phyloP scores from a whole-genome alignment of 1,140 invertebrate genomes.

The Brachionus manjavacas region DNA sequence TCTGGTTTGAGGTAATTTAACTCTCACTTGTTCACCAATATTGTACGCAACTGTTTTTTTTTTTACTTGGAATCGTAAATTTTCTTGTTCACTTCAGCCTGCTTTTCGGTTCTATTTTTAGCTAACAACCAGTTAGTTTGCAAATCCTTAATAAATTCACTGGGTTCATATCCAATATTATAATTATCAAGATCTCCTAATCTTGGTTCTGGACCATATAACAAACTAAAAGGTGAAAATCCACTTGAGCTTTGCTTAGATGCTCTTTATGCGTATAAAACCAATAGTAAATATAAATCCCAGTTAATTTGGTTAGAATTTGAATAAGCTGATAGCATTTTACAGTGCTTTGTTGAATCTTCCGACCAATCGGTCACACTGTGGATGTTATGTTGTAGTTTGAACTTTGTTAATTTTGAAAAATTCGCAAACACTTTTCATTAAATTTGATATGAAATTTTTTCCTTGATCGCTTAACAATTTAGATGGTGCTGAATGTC shows the following conservation, averaged over 20 bases:
- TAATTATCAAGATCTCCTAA: background rate
- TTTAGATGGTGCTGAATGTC: background rate
- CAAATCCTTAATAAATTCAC: background rate
- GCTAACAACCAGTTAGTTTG: background rate
- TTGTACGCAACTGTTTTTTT: background rate
- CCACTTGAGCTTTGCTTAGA: conserved; percentile 45
- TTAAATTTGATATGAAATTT: conserved; percentile 45
- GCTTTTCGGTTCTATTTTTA: background rate
- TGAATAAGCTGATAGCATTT: conserved; percentile 45
- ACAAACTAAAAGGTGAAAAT: conserved; percentile 48
- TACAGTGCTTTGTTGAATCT: conserved; percentile 48
- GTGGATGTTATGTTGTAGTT: conserved; percentile 49
- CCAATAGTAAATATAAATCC: conserved; percentile 48
- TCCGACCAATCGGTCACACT: conserved; percentile 49
- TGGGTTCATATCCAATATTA: conserved; percentile 2
- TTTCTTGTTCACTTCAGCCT: background rate
- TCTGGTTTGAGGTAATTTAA: background rate
- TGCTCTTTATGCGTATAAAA: conserved; percentile 49
- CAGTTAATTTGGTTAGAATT: conserved; percentile 47
- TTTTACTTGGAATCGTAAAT: conserved; percentile 8
- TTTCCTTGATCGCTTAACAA: conserved; percentile 36
- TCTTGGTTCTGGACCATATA: conserved; percentile 47
- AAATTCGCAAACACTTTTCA: conserved; percentile 44
- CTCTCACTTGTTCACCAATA: background rate
- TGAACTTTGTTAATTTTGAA: conserved; percentile 42